Percentiles rank a stretch among this genome's conserved stretches.
Conservation (phyloP, 2,797 vertebrate species). For the Lateolabrax maculatus region DNA sequence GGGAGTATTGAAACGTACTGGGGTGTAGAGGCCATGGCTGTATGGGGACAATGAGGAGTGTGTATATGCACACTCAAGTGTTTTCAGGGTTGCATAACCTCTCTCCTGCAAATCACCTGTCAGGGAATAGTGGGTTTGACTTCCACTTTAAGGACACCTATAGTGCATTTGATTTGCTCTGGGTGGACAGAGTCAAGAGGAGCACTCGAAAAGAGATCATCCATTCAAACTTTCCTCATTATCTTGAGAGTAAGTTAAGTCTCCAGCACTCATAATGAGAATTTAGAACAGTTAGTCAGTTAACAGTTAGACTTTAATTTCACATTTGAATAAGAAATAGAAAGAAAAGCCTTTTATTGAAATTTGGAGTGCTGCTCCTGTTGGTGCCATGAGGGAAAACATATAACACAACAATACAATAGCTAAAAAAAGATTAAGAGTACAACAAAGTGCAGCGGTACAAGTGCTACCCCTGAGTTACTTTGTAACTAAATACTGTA, state of each 20-base stretch:
- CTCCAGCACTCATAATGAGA: neutral
- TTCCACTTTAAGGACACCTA: constrained; percentile 39
- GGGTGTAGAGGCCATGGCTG: constrained; percentile 40
- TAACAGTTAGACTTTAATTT: neutral
- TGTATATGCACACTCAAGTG: constrained; percentile 5
- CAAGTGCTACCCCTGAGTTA: no score
- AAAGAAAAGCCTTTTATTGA: no score
- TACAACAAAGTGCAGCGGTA: no score
- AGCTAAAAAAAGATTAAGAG: no score
- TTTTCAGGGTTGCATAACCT: constrained; percentile 22
- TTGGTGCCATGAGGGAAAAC: no score
- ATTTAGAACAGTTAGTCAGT: neutral
- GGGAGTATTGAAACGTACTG: constrained; percentile 34
- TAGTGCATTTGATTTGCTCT: constrained; percentile 53
- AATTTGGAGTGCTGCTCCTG: no score
- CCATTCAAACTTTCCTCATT: constrained; percentile 22
- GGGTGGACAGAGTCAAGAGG: constrained; percentile 42
- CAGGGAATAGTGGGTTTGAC: constrained; percentile 36
- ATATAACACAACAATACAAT: no score
- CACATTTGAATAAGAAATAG: constrained; percentile 9
- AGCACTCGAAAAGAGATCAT: constrained; percentile 19
- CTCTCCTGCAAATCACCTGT: constrained; percentile 48
- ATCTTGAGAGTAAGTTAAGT: constrained; percentile 22
- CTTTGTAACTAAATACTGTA: no score
- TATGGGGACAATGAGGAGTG: constrained; percentile 33